A percentile compares a stretch with the other conserved stretches of the same genome.
Conservation (phyloP, 2,113 vertebrate genomes). For the Megatriorchis doriae region DNA sequence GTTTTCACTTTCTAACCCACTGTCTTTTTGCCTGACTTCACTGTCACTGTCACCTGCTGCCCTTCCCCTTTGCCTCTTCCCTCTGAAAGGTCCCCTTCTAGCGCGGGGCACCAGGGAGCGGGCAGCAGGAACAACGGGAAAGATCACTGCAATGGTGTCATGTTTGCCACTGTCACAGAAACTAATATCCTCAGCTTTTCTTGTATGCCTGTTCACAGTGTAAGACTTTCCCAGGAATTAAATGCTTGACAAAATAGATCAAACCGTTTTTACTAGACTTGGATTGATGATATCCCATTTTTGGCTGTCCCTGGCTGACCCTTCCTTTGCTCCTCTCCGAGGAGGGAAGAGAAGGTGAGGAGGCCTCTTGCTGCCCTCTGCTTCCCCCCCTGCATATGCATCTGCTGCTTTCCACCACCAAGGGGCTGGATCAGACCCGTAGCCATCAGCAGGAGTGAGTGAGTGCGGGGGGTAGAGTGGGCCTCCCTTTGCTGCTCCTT, state of each 20-base stretch:
- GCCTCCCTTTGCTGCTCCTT: neutral
- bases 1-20: neutral
- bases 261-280: neutral
- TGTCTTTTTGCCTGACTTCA: neutral
- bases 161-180: neutral
- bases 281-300: neutral
- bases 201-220: neutral
- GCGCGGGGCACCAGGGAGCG: too few species aligned
- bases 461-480: neutral
- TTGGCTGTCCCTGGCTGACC: neutral
- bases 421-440: fast-evolving
- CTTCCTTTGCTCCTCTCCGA: neutral
- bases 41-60: neutral
- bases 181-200: neutral
- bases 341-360: neutral
- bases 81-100: neutral
- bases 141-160: neutral
- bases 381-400: neutral
- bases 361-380: neutral
- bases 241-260: neutral
- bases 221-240: neutral
- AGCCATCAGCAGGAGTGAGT: neutral
- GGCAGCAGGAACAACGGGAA: neutral
- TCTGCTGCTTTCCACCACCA: neutral
- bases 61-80: neutral